Evolutionary conservation across 2,113 vertebrate genomes (phyloP).

Genomic region (Brevimyrus niger): DNA sequence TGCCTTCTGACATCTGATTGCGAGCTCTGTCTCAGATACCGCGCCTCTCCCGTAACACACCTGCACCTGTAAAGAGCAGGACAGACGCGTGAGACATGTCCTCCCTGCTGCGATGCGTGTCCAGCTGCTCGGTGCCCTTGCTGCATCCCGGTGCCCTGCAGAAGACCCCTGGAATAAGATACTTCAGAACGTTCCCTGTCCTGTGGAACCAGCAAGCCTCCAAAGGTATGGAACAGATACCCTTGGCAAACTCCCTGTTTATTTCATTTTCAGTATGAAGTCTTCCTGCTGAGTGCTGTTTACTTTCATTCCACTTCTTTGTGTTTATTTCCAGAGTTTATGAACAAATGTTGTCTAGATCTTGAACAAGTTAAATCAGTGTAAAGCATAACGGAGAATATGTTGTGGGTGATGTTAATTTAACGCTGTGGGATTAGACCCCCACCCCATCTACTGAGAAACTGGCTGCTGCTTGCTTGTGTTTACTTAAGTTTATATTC

Average conservation of each 20-base stretch:
- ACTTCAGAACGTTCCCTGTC: constrained; percentile 58
- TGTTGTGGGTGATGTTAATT: constrained; percentile 35
- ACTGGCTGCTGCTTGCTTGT: constrained; percentile 7
- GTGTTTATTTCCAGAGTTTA: neutral
- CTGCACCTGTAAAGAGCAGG: constrained; percentile 32
- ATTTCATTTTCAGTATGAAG: neutral
- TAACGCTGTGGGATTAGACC: constrained; percentile 14
- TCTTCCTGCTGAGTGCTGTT: neutral
- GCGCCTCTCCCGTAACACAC: constrained; percentile 37
- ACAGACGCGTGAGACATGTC: constrained; percentile 49
- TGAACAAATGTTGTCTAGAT: neutral
- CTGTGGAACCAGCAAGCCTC: constrained; percentile 55
- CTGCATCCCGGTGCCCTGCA: constrained; percentile 40
- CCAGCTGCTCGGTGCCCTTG: constrained; percentile 44
- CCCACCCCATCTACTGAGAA: neutral
- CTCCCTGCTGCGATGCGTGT: constrained; percentile 53
- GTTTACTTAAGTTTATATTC: constrained; percentile 29
- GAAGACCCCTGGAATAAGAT: constrained; percentile 44
- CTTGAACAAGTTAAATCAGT: neutral
- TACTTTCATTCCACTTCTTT: neutral
- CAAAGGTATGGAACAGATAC: constrained; percentile 50
- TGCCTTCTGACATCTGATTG: constrained; percentile 33
- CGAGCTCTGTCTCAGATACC: constrained; percentile 9
- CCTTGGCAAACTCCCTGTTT: neutral
- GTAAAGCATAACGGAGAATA: neutral